These are phyloP conservation scores for Fregetta grallaria DNA, from an alignment of 2,113 vertebrate genomes.

Conservation along the genomic window DNA sequence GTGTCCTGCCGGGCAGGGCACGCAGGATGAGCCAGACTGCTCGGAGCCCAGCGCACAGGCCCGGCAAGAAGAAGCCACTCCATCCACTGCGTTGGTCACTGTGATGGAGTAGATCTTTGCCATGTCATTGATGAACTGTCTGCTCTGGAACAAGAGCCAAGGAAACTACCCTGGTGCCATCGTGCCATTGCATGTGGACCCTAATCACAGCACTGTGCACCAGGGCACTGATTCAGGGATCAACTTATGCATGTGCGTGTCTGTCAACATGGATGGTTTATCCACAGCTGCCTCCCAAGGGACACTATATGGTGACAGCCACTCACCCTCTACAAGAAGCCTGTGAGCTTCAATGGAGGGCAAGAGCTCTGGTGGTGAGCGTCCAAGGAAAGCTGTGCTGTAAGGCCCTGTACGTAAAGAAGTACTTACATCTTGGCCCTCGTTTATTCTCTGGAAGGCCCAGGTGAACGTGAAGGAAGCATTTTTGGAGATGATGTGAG, in stretches of 20 bases:
- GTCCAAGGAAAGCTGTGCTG: not conserved
- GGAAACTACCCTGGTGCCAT: not conserved
- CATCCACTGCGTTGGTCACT: slow-evolving; percentile 87
- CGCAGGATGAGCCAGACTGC: slow-evolving; percentile 83
- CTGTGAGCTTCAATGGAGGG: not conserved
- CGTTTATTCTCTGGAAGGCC: slow-evolving; percentile 96
- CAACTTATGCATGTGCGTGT: fast-evolving
- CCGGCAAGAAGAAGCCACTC: slow-evolving; percentile 86
- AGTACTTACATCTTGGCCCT: slow-evolving; percentile 87
- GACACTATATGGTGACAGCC: not conserved
- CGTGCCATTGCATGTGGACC: fast-evolving
- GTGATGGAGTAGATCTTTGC: slow-evolving; percentile 92
- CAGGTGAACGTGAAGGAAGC: slow-evolving; percentile 93
- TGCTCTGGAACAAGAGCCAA: slow-evolving; percentile 77
- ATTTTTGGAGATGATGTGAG: slow-evolving; percentile 90
- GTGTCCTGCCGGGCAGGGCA: slow-evolving; percentile 91
- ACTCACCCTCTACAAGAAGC: not conserved
- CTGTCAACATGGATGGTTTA: not conserved
- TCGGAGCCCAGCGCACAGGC: slow-evolving; percentile 87
- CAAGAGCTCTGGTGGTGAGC: not conserved
- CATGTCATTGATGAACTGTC: slow-evolving; percentile 83
- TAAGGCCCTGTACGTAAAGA: not conserved
- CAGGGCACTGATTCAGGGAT: not conserved
- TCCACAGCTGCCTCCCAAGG: not conserved
- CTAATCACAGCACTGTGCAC: not conserved